Evolutionary conservation across 1,140 invertebrate genomes (phyloP).

Genomic region (Drosophila ambigua): DNA sequence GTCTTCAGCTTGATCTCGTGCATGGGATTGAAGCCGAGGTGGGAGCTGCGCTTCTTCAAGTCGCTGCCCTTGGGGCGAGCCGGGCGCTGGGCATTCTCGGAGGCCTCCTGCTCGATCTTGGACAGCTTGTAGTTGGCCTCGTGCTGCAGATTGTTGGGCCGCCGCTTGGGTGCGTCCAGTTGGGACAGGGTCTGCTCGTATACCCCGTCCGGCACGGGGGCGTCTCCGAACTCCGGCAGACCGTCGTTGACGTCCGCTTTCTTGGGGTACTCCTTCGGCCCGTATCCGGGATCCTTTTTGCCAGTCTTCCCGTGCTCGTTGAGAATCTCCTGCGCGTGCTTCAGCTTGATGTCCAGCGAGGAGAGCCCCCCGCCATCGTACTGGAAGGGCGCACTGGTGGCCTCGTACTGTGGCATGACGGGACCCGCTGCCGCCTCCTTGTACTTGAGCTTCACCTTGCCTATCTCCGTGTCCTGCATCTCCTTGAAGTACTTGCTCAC

Average conservation of each 20-base stretch:
- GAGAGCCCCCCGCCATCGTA: background rate
- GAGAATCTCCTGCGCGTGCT: too few species aligned
- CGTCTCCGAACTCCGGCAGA: conserved; percentile 18
- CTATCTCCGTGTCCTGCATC: conserved; percentile 42
- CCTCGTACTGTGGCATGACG: background rate
- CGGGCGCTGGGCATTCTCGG: conserved; percentile 25
- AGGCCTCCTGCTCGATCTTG: conserved; percentile 75
- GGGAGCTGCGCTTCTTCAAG: conserved; percentile 47
- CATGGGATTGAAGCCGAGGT: conserved; percentile 67
- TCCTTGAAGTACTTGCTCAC: conserved; percentile 17
- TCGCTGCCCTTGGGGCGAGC: background rate
- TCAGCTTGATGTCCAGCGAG: conserved; percentile 6
- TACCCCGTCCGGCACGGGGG: conserved; percentile 12
- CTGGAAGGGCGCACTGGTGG: background rate
- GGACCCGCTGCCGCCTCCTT: conserved; percentile 10
- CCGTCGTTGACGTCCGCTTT: background rate
- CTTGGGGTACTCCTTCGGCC: conserved; percentile 11
- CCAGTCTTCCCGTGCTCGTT: background rate
- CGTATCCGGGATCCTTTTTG: background rate
- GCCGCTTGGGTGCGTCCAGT: conserved; percentile 4
- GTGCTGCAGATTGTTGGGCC: conserved; percentile 60
- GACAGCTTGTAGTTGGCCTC: conserved; percentile 82
- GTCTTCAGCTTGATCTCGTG: conserved; percentile 77
- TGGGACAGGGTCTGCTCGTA: conserved; percentile 46
- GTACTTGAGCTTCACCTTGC: conserved; percentile 56